Percentiles rank a stretch among this genome's conserved stretches.
These are phyloP conservation scores for Nowickia ferox DNA, from an alignment of 2,888 invertebrate species.

Conservation along the genomic window DNA sequence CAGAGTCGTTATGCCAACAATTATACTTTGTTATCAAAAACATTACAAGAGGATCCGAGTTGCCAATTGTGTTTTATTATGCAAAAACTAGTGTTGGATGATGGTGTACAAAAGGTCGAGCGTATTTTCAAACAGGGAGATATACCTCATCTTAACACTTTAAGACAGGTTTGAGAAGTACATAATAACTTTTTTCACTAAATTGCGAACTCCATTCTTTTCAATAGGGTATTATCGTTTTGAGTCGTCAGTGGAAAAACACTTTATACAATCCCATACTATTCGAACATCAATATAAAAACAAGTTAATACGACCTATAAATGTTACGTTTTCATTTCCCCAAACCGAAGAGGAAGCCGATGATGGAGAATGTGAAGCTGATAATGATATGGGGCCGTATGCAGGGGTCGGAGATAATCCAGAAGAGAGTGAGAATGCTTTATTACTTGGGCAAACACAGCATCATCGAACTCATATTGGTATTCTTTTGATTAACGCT, in stretches of 20 bases:
- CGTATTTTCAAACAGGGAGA: constrained; percentile 92
- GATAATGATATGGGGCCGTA: constrained; percentile 79
- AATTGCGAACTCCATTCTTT: constrained; percentile 45
- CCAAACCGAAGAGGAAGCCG: constrained; percentile 88
- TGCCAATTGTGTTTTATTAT: constrained; percentile 96
- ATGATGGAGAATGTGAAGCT: constrained; percentile 82
- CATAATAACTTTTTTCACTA: neutral
- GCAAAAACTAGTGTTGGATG: constrained; percentile 91
- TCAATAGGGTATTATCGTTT: constrained; percentile 93
- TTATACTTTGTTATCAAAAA: constrained; percentile 93
- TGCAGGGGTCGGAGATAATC: constrained; percentile 81
- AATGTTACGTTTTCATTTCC: constrained; percentile 95
- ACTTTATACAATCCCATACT: constrained; percentile 96
- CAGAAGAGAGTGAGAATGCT: constrained; percentile 84
- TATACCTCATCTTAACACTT: constrained; percentile 93
- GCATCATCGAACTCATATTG: constrained; percentile 83
- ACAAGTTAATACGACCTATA: constrained; percentile 90
- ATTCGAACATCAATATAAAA: constrained; percentile 94
- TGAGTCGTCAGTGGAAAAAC: constrained; percentile 98
- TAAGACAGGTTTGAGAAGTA: constrained; percentile 88
- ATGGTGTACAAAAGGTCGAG: constrained; percentile 91
- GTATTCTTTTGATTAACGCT: constrained; percentile 83
- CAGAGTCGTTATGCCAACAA: constrained; percentile 94
- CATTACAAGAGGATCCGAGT: constrained; percentile 97
- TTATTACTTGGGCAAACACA: constrained; percentile 83